Base-by-base conservation (phyloP, 2,113 vertebrate genomes). In the Indicator indicator region DNA sequence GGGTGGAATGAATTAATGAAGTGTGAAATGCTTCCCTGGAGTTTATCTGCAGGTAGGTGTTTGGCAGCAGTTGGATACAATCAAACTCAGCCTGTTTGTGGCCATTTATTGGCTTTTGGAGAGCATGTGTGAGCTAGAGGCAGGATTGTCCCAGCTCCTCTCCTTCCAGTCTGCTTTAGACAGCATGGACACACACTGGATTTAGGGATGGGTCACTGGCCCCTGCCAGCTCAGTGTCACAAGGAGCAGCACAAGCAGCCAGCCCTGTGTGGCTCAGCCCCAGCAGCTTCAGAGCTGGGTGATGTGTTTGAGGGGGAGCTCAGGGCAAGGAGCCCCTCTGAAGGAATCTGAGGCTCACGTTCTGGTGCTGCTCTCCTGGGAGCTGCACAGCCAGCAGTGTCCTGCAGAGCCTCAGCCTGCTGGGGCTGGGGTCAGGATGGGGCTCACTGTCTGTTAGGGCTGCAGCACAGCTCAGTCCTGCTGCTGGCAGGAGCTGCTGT, bases 181-280 rank as follows among this genome's bases (percentile, higher is more conserved):
- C 68, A 14, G n/a, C 40, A n/a, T 18, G 30, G 33, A 33, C 20
- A 12, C 5, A 7, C 16, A 11, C 50, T n/a, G 69, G 6, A n/a
- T 26, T 9, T 3, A 14, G 50, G 79, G 44, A 5, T 13, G 54
- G 10, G 18, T 26, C 73, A 8, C 44, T 32, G 50, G 40, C 38
- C 50, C 9, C 26, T 50, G 21, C 44, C 58, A 5, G 1, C 26
- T 68, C 44, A 9, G 46, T 5, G 38, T 5, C 26, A 4, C 2
- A 4, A 13, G n/a, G 32, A 13, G 44, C 24, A 27, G 59, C 33
- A 33, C 16, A 40, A 46, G 32, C 5, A 26, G 50, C 11, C 36
- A 5, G 9, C 0, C 0, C 11, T 50, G 4, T 12, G 38, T 27
- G 40, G 55, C 40, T 16, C n/a, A 71, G 63, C 28, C 28, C 19